Percentiles rank a stretch among this genome's conserved stretches.
Conservation (phyloP, 2,797 vertebrate species). For the Falco biarmicus region DNA sequence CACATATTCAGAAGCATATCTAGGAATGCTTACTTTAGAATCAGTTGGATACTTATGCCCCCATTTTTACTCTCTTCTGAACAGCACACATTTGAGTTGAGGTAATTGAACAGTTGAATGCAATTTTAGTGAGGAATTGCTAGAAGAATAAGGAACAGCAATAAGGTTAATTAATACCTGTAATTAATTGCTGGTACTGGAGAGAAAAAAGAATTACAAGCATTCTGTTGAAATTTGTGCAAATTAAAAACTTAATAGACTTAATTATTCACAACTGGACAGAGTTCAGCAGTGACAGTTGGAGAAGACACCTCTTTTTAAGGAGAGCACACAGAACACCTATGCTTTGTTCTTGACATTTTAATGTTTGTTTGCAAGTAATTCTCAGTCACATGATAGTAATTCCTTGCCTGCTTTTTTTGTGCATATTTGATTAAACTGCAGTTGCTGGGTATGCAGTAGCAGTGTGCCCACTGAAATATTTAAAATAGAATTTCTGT, state of each 20-base stretch:
- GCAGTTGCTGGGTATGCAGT: background rate
- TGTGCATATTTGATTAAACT: background rate
- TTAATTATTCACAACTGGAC: background rate
- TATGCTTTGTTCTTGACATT: background rate
- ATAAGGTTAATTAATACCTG: background rate
- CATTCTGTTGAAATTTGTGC: background rate
- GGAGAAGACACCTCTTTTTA: background rate
- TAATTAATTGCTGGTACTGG: background rate
- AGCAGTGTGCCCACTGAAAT: background rate
- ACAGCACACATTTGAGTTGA: background rate
- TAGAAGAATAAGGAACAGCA: background rate
- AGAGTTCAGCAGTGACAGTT: background rate
- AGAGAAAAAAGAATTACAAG: background rate
- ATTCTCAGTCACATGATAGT: background rate
- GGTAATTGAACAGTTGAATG: background rate
- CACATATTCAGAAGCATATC: background rate
- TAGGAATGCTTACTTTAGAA: conserved; percentile 25
- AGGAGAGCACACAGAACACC: background rate
- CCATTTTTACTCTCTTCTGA: background rate
- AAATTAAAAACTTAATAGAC: background rate
- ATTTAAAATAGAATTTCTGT: background rate
- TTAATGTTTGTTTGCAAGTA: background rate
- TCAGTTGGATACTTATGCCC: background rate
- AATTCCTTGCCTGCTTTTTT: background rate
- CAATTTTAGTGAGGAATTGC: background rate